Base-by-base conservation (phyloP, 2,113 vertebrate genomes). In the Hippocampus zosterae region DNA sequence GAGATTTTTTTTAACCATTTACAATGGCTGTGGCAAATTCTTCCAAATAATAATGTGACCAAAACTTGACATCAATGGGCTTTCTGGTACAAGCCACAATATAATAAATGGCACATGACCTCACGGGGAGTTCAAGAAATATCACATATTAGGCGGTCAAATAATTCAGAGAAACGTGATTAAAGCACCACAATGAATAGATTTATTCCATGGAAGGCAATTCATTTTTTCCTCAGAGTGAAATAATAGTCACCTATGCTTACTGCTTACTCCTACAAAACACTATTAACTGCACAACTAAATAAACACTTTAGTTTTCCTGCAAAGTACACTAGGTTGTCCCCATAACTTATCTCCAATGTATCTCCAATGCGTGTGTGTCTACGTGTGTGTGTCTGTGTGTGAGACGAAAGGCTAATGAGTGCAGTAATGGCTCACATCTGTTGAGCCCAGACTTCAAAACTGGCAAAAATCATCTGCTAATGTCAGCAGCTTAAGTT, bases 401-500 rank as follows among this genome's bases (percentile, higher is more conserved):
- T 19, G 65, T 66, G 56, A 65, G 56, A 76, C 71, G 48, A 18
- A 33, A 21, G 60, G 63, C 73, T 85, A 90, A 91, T 91, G 83
- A 87, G 76, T 78, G 79, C 71, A 85, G n/a, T 88, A 91, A 91
- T 90, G 67, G 80, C 80, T 90, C 78, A 79, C 90, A 91, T 88
- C 82, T 92, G 89, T 79, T 83, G 71, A 67, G 76, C 73, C 69
- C 48, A 77, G 79, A 84, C 70, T 78, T 86, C 61, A 84, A 86
- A 85, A 88, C 61, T 25, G 27, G 78, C 48, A 77, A 77, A 83
- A 83, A 75, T 75, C 69, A 62, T 73, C 66, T 37, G 75, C 69
- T 74, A 75, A 81, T 77, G 72, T 70, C 67, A 75, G 44, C 29
- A 40, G 75, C 66, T 73, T 44, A 70, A 67, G 57, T 65, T 76